A percentile compares a stretch with the other conserved stretches of the same genome.
phyloP scores from a whole-genome alignment of 2,113 vertebrate species.

The Corynorhinus townsendii region DNA sequence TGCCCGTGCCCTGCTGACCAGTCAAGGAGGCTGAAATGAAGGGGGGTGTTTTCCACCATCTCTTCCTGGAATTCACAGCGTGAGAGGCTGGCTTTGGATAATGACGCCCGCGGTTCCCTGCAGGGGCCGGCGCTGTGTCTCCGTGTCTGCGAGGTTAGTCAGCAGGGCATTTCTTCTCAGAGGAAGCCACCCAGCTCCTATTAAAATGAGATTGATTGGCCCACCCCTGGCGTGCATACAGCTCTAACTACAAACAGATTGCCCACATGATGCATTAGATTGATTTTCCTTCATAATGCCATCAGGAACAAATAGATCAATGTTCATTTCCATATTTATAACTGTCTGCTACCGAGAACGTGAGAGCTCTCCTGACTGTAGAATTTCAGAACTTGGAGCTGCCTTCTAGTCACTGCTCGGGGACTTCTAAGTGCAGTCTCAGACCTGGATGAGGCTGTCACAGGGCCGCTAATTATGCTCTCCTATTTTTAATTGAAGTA shows the following conservation, averaged over 20 bases:
- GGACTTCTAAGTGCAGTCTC: background rate
- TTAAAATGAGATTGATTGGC: background rate
- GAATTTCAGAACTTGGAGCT: background rate
- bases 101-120: rapidly evolving
- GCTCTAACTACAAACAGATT: background rate
- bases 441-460: rapidly evolving
- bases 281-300: background rate
- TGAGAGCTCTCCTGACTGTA: background rate
- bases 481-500: background rate
- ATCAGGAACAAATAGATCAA: background rate
- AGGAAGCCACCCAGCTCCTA: background rate
- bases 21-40: background rate
- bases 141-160: background rate
- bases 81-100: background rate
- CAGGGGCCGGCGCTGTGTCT: background rate
- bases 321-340: background rate
- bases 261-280: background rate
- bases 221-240: background rate
- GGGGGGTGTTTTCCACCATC: background rate
- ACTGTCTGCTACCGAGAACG: background rate
- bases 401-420: background rate
- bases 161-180: background rate
- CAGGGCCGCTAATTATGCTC: rapidly evolving
- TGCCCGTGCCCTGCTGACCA: rapidly evolving
- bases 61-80: background rate